phyloP scores from a whole-genome alignment of 1,140 invertebrate genomes.

The Zaprionus camerounensis region DNA sequence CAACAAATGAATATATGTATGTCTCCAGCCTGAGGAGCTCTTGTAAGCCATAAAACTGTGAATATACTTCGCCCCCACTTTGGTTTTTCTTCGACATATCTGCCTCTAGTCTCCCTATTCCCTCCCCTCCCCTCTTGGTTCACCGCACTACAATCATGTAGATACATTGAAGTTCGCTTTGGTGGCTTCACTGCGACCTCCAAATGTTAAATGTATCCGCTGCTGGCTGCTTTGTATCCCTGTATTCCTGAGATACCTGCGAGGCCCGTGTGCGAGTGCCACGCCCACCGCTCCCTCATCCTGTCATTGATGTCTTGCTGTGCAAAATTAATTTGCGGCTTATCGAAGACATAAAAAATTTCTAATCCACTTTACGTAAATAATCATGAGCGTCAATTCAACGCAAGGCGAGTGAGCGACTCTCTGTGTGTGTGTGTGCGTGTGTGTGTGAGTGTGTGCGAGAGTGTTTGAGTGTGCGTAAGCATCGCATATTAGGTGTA shows the following conservation, averaged over 20 bases:
- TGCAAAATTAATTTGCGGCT: constrained; percentile 53
- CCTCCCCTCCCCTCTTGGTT: neutral
- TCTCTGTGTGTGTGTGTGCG: neutral
- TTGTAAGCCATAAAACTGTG: neutral
- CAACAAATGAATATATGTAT: too few relatives aligned
- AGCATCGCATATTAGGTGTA: constrained; percentile 15
- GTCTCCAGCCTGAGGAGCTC: too few relatives aligned
- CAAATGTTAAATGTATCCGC: constrained; percentile 22
- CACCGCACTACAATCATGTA: neutral
- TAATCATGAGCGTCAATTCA: constrained; percentile 54
- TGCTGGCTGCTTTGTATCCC: neutral
- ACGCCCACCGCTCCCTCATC: neutral
- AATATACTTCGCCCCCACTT: neutral
- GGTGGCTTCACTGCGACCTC: constrained; percentile 30
- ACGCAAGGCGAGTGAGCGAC: constrained; percentile 6
- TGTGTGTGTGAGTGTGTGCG: neutral
- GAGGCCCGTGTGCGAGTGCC: neutral
- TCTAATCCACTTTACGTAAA: constrained; percentile 52
- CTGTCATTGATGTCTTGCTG: constrained; percentile 31
- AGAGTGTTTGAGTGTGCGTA: neutral
- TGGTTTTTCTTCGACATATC: neutral
- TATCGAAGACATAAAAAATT: constrained; percentile 51
- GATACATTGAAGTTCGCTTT: constrained; percentile 31
- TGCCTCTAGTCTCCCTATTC: neutral
- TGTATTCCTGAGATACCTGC: constrained; percentile 1